These are phyloP conservation scores for Ormyrus pomaceus DNA, from an alignment of 2,888 invertebrate genomes.

Conservation along the genomic window DNA sequence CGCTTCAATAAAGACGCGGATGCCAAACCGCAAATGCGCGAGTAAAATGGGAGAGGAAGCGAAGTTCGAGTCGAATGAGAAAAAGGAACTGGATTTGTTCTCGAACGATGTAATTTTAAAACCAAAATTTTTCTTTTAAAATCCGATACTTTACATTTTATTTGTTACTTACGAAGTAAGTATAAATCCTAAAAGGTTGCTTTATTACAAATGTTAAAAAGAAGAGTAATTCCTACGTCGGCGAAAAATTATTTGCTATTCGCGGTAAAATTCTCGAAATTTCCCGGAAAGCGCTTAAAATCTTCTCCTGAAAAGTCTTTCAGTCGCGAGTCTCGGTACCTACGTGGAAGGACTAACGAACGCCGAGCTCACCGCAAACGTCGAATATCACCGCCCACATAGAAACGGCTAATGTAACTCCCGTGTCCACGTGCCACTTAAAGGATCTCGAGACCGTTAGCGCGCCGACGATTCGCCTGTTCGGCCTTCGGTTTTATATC, in stretches of 20 bases:
- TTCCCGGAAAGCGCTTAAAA: too few species aligned
- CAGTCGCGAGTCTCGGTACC: constrained; percentile 11
- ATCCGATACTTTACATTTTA: too few species aligned
- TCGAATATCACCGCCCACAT: constrained; percentile 62
- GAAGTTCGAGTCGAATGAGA: background rate
- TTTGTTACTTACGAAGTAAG: too few species aligned
- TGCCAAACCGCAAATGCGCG: constrained; percentile 2
- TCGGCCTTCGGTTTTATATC: background rate
- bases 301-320: constrained; percentile 7
- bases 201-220: too few species aligned
- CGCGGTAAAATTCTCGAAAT: too few species aligned
- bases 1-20: background rate
- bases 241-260: too few species aligned
- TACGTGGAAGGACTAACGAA: constrained; percentile 23
- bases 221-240: too few species aligned
- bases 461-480: constrained; percentile 31
- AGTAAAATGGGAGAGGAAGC: background rate
- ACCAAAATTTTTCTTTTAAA: too few species aligned
- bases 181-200: too few species aligned
- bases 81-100: too few species aligned
- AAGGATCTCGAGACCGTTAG: constrained; percentile 60
- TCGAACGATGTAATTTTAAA: too few species aligned
- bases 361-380: constrained; percentile 35
- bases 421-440: constrained; percentile 63
- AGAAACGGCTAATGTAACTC: constrained; percentile 67